Conservation (phyloP, 2,888 invertebrate genomes). For the Drosophila villosipedis region DNA sequence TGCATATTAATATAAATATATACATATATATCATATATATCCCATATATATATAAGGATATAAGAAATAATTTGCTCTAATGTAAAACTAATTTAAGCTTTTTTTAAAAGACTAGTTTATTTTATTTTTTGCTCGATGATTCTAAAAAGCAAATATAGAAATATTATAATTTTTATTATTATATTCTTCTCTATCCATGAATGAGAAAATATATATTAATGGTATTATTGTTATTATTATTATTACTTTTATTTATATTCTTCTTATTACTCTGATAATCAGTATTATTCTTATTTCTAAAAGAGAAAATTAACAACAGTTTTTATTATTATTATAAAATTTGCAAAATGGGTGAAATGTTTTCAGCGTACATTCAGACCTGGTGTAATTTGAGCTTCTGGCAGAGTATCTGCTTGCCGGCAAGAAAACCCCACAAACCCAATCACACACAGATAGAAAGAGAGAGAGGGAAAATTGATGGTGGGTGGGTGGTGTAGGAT, state of each 20-base stretch:
- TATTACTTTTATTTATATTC: too few species aligned
- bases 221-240: not conserved
- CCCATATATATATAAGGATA: not conserved
- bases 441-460: conserved; percentile 11
- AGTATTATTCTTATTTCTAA: not conserved
- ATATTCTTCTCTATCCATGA: not conserved
- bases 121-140: not conserved
- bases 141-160: not conserved
- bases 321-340: not conserved
- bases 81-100: not conserved
- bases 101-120: not conserved
- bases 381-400: not conserved
- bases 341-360: too few species aligned
- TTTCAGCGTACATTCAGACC: not conserved
- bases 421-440: conserved; percentile 33
- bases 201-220: not conserved
- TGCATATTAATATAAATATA: not conserved
- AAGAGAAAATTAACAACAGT: too few species aligned
- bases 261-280: not conserved
- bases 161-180: not conserved
- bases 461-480: conserved; percentile 52
- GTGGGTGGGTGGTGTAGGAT: conserved; percentile 26
- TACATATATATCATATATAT: not conserved
- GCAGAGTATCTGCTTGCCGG: conserved; percentile 30
- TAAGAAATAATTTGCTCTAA: too few species aligned